Percentiles rank a stretch among this genome's conserved stretches.
These are phyloP conservation scores for Crepidodera aurea DNA, from an alignment of 2,888 invertebrate genomes.

Conservation along the genomic window DNA sequence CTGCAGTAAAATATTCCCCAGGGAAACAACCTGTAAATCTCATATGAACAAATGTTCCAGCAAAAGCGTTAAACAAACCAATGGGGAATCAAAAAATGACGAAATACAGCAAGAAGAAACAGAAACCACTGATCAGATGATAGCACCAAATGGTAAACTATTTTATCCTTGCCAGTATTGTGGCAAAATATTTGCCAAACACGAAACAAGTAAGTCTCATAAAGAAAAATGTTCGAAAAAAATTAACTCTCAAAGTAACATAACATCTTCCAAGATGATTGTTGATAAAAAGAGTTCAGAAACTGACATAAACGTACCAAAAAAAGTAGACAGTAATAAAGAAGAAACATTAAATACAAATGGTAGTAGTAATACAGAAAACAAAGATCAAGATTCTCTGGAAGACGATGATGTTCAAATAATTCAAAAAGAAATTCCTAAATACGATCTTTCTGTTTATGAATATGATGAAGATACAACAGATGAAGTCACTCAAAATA, in stretches of 20 bases:
- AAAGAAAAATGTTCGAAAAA: constrained; percentile 25
- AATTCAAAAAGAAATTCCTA: constrained; percentile 9
- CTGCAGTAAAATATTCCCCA: constrained; percentile 26
- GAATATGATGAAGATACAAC: constrained; percentile 40
- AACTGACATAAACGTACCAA: too few relatives aligned
- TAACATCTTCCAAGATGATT: too few relatives aligned
- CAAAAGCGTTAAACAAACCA: background rate
- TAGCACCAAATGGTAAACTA: constrained; percentile 21
- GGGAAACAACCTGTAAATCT: constrained; percentile 13
- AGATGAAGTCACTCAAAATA: constrained; percentile 14
- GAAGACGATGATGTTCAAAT: background rate
- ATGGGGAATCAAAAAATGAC: background rate
- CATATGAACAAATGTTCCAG: constrained; percentile 28
- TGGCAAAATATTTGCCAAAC: constrained; percentile 19
- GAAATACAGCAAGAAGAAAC: too few relatives aligned
- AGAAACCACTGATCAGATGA: constrained; percentile 9
- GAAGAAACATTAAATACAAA: too few relatives aligned
- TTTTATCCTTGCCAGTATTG: constrained; percentile 28
- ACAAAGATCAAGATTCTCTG: too few relatives aligned
- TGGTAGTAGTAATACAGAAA: too few relatives aligned
- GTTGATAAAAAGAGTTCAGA: too few relatives aligned
- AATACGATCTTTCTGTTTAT: constrained; percentile 35
- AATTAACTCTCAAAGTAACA: background rate
- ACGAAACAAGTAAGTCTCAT: constrained; percentile 17
- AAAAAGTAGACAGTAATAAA: too few relatives aligned